These are phyloP conservation scores for Leptoteleia sp. DNA, from an alignment of 1,140 invertebrate species.

Conservation along the genomic window DNA sequence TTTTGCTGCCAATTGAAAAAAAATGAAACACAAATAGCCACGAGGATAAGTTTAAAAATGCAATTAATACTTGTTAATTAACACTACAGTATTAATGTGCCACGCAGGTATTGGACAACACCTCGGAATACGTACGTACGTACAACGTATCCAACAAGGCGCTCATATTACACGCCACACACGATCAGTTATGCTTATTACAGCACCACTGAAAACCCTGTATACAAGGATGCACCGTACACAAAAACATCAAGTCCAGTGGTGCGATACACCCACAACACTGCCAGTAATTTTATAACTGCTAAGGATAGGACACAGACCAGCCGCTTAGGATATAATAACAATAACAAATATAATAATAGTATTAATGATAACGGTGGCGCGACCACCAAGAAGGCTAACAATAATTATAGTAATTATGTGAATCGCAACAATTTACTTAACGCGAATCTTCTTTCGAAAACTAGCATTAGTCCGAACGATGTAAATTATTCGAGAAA, in stretches of 20 bases:
- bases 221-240: slow-evolving; percentile 43
- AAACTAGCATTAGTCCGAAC: slow-evolving; percentile 71
- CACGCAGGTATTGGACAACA: slow-evolving; percentile 79
- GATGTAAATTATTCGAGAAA: slow-evolving; percentile 75
- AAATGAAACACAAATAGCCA: too few relatives aligned
- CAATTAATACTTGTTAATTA: too few relatives aligned
- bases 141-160: slow-evolving; percentile 69
- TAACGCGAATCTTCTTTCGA: slow-evolving; percentile 67
- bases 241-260: slow-evolving; percentile 53
- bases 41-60: too few relatives aligned
- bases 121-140: slow-evolving; percentile 71
- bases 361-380: slow-evolving; percentile 53
- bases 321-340: slow-evolving; percentile 49
- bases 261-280: slow-evolving; percentile 71
- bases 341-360: slow-evolving; percentile 60
- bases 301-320: slow-evolving; percentile 44
- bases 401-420: slow-evolving; percentile 70
- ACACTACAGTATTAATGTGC: too few relatives aligned
- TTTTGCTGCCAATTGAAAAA: too few relatives aligned
- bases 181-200: slow-evolving; percentile 65
- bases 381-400: slow-evolving; percentile 70
- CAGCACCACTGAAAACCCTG: slow-evolving; percentile 48
- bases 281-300: slow-evolving; percentile 70
- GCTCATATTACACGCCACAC: slow-evolving; percentile 68
- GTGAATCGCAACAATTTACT: slow-evolving; percentile 59